phyloP scores from a whole-genome alignment of 2,797 vertebrate genomes.

The Carcharodon carcharias region DNA sequence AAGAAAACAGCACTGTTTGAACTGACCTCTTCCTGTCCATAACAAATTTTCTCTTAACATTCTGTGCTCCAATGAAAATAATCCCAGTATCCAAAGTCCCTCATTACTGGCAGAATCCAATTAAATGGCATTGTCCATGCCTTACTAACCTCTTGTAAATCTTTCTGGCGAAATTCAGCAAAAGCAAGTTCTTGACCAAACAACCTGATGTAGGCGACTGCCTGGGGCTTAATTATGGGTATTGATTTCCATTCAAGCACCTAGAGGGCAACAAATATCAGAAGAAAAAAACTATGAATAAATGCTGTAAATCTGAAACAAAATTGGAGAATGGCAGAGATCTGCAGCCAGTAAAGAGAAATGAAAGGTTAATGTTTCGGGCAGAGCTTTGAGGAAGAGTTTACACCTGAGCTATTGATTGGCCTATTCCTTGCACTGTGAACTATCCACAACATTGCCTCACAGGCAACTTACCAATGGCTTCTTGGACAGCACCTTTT shows the following conservation, averaged over 20 bases:
- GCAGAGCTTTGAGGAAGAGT: neutral
- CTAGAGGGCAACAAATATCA: slow-evolving; percentile 46
- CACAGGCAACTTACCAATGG: neutral
- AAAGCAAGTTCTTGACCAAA: slow-evolving; percentile 69
- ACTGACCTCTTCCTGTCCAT: too few relatives aligned
- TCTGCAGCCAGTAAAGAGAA: neutral
- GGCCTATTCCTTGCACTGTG: neutral
- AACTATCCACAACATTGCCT: neutral
- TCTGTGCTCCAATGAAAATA: neutral
- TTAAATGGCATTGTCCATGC: slow-evolving; percentile 50
- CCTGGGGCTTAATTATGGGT: slow-evolving; percentile 54
- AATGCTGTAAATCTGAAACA: neutral
- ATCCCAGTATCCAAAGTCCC: neutral
- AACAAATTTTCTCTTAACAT: neutral
- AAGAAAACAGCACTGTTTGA: too few relatives aligned
- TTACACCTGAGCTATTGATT: neutral
- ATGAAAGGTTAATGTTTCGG: neutral
- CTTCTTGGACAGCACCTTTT: neutral
- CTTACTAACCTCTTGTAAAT: slow-evolving; percentile 55
- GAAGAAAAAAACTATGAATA: neutral
- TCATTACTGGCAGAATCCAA: neutral
- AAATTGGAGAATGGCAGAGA: neutral
- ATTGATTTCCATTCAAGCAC: slow-evolving; percentile 63
- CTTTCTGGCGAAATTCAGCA: slow-evolving; percentile 55
- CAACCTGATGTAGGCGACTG: slow-evolving; percentile 60